phyloP scores from a whole-genome alignment of 2,888 invertebrate genomes.

The Mycalesis mineus region DNA sequence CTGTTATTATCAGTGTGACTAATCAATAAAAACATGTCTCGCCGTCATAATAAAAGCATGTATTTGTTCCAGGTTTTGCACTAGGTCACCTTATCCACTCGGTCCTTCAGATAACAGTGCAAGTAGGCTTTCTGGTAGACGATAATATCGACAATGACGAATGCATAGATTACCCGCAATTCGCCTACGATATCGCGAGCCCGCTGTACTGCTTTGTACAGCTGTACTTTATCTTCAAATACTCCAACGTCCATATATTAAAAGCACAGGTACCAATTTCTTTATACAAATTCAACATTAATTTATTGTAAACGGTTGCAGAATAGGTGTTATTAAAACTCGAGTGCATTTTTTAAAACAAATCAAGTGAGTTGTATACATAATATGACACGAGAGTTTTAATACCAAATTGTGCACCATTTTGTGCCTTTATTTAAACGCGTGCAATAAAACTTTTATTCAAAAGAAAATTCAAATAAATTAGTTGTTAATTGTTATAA shows the following conservation, averaged over 20 bases:
- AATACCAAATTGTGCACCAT: no score
- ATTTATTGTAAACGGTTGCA: no score
- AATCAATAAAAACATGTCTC: not conserved
- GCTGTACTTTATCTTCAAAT: conserved; percentile 89
- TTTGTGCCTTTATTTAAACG: no score
- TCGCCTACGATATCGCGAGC: conserved; percentile 79
- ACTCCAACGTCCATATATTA: conserved; percentile 84
- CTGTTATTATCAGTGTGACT: not conserved
- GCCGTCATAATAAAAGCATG: not conserved
- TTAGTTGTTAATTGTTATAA: no score
- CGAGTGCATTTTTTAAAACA: no score
- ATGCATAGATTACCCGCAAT: conserved; percentile 63
- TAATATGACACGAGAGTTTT: no score
- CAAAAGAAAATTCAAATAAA: no score
- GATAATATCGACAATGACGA: conserved; percentile 71
- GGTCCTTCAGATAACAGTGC: conserved; percentile 82
- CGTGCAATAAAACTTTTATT: no score
- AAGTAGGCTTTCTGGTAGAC: conserved; percentile 80
- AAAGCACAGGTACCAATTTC: conserved; percentile 52
- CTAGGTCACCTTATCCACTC: conserved; percentile 88
- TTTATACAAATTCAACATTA: no score
- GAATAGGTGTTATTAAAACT: no score
- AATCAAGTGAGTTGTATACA: no score
- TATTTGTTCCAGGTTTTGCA: conserved; percentile 81
- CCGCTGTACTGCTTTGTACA: conserved; percentile 86